Base-by-base conservation (phyloP, 2,797 vertebrate species). In the Enteromius afrohamiltoni region DNA sequence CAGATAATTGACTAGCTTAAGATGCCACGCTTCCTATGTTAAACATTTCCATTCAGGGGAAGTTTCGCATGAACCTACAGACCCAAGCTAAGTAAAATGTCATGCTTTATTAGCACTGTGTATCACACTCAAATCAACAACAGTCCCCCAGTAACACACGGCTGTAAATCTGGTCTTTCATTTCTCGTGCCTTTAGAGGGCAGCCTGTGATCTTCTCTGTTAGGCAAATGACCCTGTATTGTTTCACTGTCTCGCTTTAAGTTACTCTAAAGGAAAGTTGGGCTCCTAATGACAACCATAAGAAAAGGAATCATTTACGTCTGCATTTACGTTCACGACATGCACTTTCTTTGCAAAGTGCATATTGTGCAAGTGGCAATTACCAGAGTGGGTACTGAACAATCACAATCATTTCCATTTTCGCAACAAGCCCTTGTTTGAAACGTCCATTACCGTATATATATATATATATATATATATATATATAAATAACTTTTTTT, bases 21-120 rank as follows among this genome's bases (percentile, higher is more conserved):
- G 45, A 74, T 82, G n/a, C 29, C 55, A n/a, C 37, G 10, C 68
- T 53, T 29, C 13, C 34, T 29, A 16, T n/a, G 40, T 64, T 47
- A 47, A 81, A 82, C 58, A 53, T 75, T 75, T 83, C 7, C 71
- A 83, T 83, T 75, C 62, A 29, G n/a, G 4, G 7, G 73, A 37
- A 21, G 42, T 65, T 74, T 75, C 9, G 1, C 26, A 68, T 53
- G 13, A 81, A 81, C 78, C 45, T 51, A 49, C 68, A 69, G n/a
- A 68, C 64, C 76, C 80, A 53, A 37, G n/a, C 47, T 79, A 69
- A 76, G 76, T 83, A 9, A 83, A 70, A 83, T 74, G 79, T 69
- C 83, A 40, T 45, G 65, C 67, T 84, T 84, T 76, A 75, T 75
- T 77, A 86, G 82, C 67, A 42, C 78, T 58, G 65, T 65, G 67